phyloP scores from a whole-genome alignment of 2,113 vertebrate species.

The Hystrix cristata region DNA sequence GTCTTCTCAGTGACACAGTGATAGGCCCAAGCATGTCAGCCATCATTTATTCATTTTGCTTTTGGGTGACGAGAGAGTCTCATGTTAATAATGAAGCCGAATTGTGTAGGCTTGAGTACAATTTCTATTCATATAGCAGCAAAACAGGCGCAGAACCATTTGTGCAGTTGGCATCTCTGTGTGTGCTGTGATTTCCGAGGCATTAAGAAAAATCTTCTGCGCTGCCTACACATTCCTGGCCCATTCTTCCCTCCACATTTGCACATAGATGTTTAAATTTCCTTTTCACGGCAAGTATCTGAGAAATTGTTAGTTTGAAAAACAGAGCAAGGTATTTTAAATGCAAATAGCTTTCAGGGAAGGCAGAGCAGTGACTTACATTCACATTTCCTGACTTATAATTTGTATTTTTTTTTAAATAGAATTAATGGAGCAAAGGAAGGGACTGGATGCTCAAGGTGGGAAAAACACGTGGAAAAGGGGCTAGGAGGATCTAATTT shows the following conservation, averaged over 20 bases:
- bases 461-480: not conserved
- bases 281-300: not conserved
- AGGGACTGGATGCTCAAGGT: not conserved
- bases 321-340: constrained; percentile 50
- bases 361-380: not conserved
- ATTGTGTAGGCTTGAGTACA: not conserved
- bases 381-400: not conserved
- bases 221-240: not conserved
- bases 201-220: not conserved
- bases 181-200: not conserved
- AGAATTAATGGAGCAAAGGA: not conserved
- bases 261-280: not conserved
- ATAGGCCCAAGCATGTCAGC: not conserved
- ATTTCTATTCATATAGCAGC: not conserved
- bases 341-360: not conserved
- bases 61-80: not conserved
- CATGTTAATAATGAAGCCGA: not conserved
- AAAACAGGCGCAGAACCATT: not conserved
- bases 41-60: constrained; percentile 24
- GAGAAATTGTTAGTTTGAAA: constrained; percentile 1
- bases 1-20: not conserved
- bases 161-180: not conserved
- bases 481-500: not conserved
- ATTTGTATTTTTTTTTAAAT: constrained; percentile 7
- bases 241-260: not conserved